A percentile compares a stretch with the other conserved stretches of the same genome.
Evolutionary conservation across 2,888 invertebrate species (phyloP).

Genomic region (Caenorhabditis sinica): DNA sequence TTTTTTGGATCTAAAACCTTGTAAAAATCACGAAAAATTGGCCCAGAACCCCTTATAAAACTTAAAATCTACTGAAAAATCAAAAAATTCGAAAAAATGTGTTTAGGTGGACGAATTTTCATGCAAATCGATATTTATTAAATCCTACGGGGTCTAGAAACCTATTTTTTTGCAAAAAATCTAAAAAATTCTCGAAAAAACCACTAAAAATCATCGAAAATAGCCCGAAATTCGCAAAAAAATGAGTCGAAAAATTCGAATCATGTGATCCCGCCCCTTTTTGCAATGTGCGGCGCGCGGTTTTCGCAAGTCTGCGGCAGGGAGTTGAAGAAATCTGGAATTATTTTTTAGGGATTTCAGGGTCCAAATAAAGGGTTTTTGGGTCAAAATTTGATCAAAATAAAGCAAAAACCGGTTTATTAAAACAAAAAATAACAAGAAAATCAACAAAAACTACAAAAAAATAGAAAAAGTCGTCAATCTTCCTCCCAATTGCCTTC

Average conservation of each 20-base stretch:
- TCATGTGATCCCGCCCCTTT: slow-evolving; percentile 25
- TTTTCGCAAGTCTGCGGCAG: slow-evolving; percentile 15
- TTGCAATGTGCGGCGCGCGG: slow-evolving; percentile 25
- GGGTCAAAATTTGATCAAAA: too few relatives aligned
- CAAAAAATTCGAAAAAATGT: too few relatives aligned
- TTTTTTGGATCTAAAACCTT: too few relatives aligned
- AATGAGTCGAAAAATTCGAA: slow-evolving; percentile 18
- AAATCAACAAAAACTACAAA: slow-evolving; percentile 19
- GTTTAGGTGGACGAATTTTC: too few relatives aligned
- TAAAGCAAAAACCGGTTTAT: neutral
- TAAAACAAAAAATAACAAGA: neutral
- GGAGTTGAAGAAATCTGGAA: neutral
- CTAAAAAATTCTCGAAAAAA: neutral
- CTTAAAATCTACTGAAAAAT: too few relatives aligned
- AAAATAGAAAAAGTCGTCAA: slow-evolving; percentile 1
- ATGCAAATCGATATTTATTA: too few relatives aligned
- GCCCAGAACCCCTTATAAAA: too few relatives aligned
- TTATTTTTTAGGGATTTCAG: neutral
- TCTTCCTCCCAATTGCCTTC: slow-evolving; percentile 76
- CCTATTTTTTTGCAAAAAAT: neutral
- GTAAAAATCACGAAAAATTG: too few relatives aligned
- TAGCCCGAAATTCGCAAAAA: neutral
- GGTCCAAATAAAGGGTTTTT: too few relatives aligned
- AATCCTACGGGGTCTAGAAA: too few relatives aligned
- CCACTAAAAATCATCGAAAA: neutral